phyloP scores from a whole-genome alignment of 2,113 vertebrate species.

The Myocastor coypus region DNA sequence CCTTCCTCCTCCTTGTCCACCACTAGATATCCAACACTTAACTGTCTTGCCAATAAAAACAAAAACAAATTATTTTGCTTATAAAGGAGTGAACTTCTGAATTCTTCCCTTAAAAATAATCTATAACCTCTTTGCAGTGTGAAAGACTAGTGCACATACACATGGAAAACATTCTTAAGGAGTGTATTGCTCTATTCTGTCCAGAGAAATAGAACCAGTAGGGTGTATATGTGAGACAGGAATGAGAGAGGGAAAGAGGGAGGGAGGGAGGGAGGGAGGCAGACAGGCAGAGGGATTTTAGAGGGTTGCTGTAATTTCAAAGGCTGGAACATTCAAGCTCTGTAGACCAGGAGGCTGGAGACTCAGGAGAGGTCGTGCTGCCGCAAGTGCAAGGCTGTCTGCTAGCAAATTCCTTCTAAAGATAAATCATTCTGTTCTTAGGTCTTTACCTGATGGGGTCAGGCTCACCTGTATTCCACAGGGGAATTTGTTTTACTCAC shows the following conservation, averaged over 20 bases:
- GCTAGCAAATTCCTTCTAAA: not conserved
- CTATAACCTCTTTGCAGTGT: not conserved
- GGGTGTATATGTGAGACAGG: not conserved
- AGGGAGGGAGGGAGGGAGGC: not conserved
- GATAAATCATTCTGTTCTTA: not conserved
- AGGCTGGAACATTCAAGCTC: not conserved
- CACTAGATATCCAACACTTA: not conserved
- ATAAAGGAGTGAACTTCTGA: not conserved
- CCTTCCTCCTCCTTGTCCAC: not conserved
- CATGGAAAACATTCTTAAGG: not conserved
- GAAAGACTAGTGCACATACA: not conserved
- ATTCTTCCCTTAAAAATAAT: conserved; percentile 1
- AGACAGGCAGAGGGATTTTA: not conserved
- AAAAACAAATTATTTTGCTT: not conserved
- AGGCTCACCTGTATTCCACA: not conserved
- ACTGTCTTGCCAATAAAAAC: not conserved
- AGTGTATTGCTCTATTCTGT: not conserved
- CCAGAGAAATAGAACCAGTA: not conserved
- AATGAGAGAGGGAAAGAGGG: not conserved
- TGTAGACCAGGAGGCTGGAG: not conserved
- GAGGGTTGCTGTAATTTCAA: not conserved
- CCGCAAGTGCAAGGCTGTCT: not conserved
- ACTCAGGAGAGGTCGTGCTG: not conserved
- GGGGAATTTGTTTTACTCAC: not conserved
- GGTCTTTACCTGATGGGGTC: no score